A percentile compares a stretch with the other conserved stretches of the same genome.
Conservation (phyloP, 2,888 invertebrate genomes). For the Antheraea yamamai region DNA sequence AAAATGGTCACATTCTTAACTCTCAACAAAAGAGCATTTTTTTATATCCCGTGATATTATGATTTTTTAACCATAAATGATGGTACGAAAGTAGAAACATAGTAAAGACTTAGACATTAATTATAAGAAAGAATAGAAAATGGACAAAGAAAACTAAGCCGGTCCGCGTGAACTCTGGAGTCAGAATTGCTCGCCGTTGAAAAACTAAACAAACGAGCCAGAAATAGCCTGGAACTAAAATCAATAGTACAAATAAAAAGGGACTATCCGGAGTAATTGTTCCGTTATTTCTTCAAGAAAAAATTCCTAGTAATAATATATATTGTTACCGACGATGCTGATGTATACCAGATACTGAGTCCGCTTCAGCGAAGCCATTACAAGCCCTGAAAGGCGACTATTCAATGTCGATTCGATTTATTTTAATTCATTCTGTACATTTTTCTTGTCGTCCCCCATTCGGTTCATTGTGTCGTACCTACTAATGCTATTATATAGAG, state of each 20-base stretch:
- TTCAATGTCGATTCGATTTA: slow-evolving; percentile 55
- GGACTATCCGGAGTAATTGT: neutral
- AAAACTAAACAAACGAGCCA: neutral
- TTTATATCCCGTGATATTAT: too few species aligned
- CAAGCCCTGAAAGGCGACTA: slow-evolving; percentile 45
- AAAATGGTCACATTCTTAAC: too few species aligned
- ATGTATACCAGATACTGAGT: slow-evolving; percentile 12
- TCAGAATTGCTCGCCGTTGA: neutral
- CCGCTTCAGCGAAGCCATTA: slow-evolving; percentile 31
- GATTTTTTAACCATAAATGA: too few species aligned
- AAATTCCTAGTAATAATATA: neutral
- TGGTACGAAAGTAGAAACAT: too few species aligned
- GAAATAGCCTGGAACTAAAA: neutral
- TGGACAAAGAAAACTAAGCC: neutral
- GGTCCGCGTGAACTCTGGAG: neutral
- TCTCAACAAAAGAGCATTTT: too few species aligned
- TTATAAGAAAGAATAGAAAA: neutral
- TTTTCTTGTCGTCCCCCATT: slow-evolving; percentile 43
- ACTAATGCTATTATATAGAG: slow-evolving; percentile 20
- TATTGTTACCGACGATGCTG: neutral
- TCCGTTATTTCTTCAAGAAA: neutral
- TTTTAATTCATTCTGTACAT: slow-evolving; percentile 51
- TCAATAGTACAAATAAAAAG: neutral
- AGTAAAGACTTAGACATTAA: too few species aligned
- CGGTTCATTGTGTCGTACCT: slow-evolving; percentile 42